These are phyloP conservation scores for Corydoras maculifer DNA, from an alignment of 2,113 vertebrate species.

Conservation along the genomic window DNA sequence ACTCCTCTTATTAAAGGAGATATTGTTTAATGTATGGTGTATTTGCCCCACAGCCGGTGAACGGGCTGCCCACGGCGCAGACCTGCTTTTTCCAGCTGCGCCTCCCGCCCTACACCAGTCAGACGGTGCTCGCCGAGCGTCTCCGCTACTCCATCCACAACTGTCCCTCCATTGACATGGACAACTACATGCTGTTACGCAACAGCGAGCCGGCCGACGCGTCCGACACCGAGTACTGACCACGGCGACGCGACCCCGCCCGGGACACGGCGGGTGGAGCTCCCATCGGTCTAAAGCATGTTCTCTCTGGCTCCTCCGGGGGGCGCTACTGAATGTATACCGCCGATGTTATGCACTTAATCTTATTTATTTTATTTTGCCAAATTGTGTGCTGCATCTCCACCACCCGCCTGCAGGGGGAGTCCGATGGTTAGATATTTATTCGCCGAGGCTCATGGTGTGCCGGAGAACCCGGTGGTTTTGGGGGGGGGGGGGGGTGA, in stretches of 20 bases:
- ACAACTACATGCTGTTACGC: constrained; percentile 77
- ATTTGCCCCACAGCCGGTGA: constrained; percentile 58
- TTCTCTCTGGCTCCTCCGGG: not conserved
- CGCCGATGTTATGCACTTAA: constrained; percentile 58
- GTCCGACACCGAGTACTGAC: constrained; percentile 67
- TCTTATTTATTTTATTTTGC: constrained; percentile 61
- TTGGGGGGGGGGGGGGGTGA: not conserved
- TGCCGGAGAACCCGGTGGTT: constrained; percentile 45
- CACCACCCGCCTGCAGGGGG: constrained; percentile 45
- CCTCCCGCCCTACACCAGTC: constrained; percentile 71
- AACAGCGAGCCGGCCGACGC: constrained; percentile 68
- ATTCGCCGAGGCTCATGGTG: constrained; percentile 39
- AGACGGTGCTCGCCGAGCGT: constrained; percentile 67
- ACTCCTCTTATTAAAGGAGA: not conserved
- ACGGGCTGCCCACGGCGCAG: constrained; percentile 73
- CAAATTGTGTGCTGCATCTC: constrained; percentile 53
- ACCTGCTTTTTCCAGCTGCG: constrained; percentile 76
- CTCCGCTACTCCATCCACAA: constrained; percentile 77
- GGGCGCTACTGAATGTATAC: constrained; percentile 51
- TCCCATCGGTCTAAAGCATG: not conserved
- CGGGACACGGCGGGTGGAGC: not conserved
- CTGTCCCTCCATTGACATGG: constrained; percentile 77
- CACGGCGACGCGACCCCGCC: too few relatives aligned
- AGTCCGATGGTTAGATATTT: constrained; percentile 35
- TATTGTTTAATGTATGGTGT: not conserved